phyloP scores from a whole-genome alignment of 2,797 vertebrate species.

The Ctenochaetus hawaiiensis region DNA sequence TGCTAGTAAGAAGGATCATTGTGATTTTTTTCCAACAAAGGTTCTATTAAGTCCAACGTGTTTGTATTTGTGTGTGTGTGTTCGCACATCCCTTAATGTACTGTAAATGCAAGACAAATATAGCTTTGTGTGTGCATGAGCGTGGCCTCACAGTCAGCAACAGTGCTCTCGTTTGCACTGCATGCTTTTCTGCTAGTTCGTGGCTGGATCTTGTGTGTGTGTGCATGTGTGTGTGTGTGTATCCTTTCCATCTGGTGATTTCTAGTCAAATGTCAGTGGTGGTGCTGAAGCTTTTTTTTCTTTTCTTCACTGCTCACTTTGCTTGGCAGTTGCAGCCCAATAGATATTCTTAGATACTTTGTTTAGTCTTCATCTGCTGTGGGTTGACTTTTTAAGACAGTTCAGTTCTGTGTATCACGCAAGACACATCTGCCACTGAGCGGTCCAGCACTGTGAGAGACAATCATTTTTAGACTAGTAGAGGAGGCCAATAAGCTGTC shows the following conservation, averaged over 20 bases:
- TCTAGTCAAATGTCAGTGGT: conserved; percentile 9
- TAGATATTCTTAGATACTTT: neutral
- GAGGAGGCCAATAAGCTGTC: conserved; percentile 10
- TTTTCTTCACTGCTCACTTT: neutral
- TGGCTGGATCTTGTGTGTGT: neutral
- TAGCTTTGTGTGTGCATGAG: conserved; percentile 18
- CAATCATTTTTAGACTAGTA: neutral
- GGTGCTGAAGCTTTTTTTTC: neutral
- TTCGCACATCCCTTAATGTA: neutral
- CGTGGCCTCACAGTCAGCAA: neutral
- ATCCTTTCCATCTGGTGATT: conserved; percentile 2
- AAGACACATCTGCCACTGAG: neutral
- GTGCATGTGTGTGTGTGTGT: neutral
- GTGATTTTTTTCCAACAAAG: conserved; percentile 14
- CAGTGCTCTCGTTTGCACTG: neutral
- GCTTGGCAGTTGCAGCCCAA: neutral
- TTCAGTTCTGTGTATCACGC: no score
- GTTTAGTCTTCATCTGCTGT: neutral
- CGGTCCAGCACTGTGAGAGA: neutral
- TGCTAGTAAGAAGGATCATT: conserved; percentile 15
- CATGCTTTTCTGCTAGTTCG: neutral
- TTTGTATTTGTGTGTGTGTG: neutral
- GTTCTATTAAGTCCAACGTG: conserved; percentile 12
- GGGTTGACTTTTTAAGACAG: neutral
- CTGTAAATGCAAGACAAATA: conserved; percentile 23